Evolutionary conservation across 2,797 vertebrate species (phyloP), one percentile per base, ranked within the genome.

Genomic region (Harpagifer antarcticus): DNA sequence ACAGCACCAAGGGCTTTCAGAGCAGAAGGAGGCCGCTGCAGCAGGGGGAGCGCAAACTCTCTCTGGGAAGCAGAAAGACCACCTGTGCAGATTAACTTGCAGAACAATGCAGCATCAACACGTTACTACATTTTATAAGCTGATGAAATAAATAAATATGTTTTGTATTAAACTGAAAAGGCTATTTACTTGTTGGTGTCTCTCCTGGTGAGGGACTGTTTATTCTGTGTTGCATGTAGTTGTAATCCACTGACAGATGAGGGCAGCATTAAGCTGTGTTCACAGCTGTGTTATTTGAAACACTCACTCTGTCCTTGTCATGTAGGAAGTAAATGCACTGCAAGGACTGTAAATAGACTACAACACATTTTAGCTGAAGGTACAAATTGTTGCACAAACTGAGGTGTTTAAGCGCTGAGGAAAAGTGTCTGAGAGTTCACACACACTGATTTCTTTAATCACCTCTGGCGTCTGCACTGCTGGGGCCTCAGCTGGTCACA

Each of bases 1-100:
- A 94, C 23, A 90, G 86, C 44, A 89, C 90, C 44, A 74, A 58
- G 62, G 92, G 94, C 11, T 95, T 95, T 69, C 79, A 78, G 74
- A 76, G 84, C 84, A 85, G 93, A 58, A 81, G 83, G 53, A 92
- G 85, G 43, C 62, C 1, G 37, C 90, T 79, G 54, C 79, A 84
- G 6, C 70, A 14, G n/a, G 81, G 37, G 68, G 87, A 76, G 87
- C 43, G 53, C 43, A 15, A 20, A 17, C n/a, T 14, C 50, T 50
- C 52, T 15, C 27, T 9, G 9, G 47, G 49, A 43, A 33, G 56
- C 5, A 62, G 40, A 1, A 60, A 12, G 0, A 23, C 19, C n/a
- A 43, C 50, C 31, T 48, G 20, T 15, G 45, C 40, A 48, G 54
- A 69, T 3, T 56, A 13, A 31, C 19, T 2, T 40, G 68, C n/a